Evolutionary conservation across 2,113 vertebrate species (phyloP).

Genomic region (Ptyas mucosa): DNA sequence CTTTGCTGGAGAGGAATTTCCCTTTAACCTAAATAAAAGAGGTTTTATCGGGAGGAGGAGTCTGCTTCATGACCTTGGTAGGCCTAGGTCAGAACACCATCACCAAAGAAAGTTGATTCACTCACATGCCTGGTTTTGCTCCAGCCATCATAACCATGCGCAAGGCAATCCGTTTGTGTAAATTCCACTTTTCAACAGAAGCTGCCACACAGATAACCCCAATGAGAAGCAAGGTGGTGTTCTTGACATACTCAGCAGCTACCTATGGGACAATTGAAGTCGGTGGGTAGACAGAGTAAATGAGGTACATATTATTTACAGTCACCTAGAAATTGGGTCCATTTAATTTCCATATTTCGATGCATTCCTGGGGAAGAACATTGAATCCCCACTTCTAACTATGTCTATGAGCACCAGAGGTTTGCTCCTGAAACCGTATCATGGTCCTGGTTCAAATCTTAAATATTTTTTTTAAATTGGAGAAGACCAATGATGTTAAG

Average conservation of each 20-base stretch:
- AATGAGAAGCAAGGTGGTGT: conserved; percentile 93
- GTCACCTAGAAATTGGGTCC: background rate
- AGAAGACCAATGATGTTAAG: background rate
- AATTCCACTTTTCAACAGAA: conserved; percentile 97
- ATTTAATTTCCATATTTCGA: background rate
- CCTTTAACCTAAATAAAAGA: too few species aligned
- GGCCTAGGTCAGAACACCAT: too few species aligned
- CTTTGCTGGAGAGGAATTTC: too few species aligned
- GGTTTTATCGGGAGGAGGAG: too few species aligned
- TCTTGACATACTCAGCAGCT: conserved; percentile 94
- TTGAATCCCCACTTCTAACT: background rate
- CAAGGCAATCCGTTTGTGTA: conserved; percentile 93
- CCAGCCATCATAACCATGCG: conserved; percentile 97
- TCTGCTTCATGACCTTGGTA: too few species aligned
- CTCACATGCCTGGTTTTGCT: conserved; percentile 97
- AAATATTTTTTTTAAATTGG: background rate
- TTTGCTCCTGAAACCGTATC: background rate
- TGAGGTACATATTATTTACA: background rate
- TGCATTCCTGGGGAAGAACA: background rate
- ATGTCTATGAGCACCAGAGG: background rate
- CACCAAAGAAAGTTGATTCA: conserved; percentile 11
- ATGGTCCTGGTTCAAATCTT: background rate
- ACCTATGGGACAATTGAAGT: conserved; percentile 73
- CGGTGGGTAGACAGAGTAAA: background rate
- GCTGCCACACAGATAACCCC: conserved; percentile 96